phyloP scores from a whole-genome alignment of 2,888 invertebrate species.

The Trissolcus japonicus region DNA sequence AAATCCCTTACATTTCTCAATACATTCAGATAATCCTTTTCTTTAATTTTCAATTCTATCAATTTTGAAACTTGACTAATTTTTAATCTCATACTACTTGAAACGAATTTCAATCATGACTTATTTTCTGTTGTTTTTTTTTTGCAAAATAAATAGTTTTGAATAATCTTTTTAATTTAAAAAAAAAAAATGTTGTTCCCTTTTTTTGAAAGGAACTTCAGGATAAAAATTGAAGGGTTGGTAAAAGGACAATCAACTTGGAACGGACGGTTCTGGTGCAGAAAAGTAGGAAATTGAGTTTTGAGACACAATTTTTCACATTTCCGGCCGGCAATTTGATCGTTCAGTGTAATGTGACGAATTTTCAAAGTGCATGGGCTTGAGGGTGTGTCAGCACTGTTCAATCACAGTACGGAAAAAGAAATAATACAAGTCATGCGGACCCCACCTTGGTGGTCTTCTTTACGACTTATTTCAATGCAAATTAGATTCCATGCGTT shows the following conservation, averaged over 20 bases:
- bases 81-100: no score
- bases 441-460: conserved; percentile 52
- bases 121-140: no score
- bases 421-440: conserved; percentile 55
- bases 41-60: no score
- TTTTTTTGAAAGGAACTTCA: no score
- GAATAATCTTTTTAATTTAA: no score
- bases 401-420: conserved; percentile 52
- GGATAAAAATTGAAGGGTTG: no score
- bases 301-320: conserved; percentile 37
- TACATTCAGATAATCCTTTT: no score
- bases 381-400: conserved; percentile 46
- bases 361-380: conserved; percentile 36
- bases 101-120: no score
- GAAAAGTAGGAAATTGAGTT: conserved; percentile 39
- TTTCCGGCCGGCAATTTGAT: conserved; percentile 45
- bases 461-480: conserved; percentile 43
- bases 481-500: conserved; percentile 44
- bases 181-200: no score
- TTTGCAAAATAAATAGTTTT: no score
- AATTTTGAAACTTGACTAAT: no score
- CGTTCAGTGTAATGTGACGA: conserved; percentile 50
- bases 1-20: no score
- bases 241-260: conserved; percentile 6
- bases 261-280: neutral